Base-by-base conservation (phyloP, 2,797 vertebrate genomes). In the Ctenosaura bakeri region DNA sequence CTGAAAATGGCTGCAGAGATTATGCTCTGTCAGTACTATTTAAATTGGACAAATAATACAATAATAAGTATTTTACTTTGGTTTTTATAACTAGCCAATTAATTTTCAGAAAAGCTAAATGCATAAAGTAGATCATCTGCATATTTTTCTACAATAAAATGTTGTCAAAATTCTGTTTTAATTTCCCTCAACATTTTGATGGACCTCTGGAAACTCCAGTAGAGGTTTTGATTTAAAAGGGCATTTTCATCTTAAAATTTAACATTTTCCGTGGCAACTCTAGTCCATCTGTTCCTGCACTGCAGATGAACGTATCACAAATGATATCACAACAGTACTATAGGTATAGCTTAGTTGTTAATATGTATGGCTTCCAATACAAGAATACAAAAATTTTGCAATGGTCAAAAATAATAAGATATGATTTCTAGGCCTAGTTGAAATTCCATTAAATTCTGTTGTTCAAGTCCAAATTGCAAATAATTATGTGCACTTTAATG, bases 31-130 rank as follows among this genome's bases (percentile, higher is more conserved):
- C 66, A 77, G 14, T 24, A 91, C 50, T 32, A 81, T 92, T 95
- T 91, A 92, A 80, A 52, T 38, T 86, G 84, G 82, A 88, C 90
- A 93, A 91, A 94, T 94, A 88, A 93, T 35, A 91, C 91, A 93
- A 93, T 90, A 94, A 93, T 87, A 89, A 90, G 46, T 20, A 86
- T 71, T 85, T 88, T 46, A 66, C 83, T 93, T 93, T 56, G 83
- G 32, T 92, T 82, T 93, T 89, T 52, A 46, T 92, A 77, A 88
- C 91, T 91, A 89, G 50, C 38, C 83, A 94, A 93, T 94, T 96
- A 64, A 86, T 93, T 93, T 85, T 77, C 42, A 86, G 64, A 89
- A 79, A 3, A 89, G 89, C 50, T 90, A 92, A 91, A 88, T 0
- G 86, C 46, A 87, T 52, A 81, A 26, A 84, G 0, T 0, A 86